Percentiles rank a stretch among this genome's conserved stretches.
phyloP scores from a whole-genome alignment of 1,140 invertebrate genomes.

The Sycophaga agraensis region DNA sequence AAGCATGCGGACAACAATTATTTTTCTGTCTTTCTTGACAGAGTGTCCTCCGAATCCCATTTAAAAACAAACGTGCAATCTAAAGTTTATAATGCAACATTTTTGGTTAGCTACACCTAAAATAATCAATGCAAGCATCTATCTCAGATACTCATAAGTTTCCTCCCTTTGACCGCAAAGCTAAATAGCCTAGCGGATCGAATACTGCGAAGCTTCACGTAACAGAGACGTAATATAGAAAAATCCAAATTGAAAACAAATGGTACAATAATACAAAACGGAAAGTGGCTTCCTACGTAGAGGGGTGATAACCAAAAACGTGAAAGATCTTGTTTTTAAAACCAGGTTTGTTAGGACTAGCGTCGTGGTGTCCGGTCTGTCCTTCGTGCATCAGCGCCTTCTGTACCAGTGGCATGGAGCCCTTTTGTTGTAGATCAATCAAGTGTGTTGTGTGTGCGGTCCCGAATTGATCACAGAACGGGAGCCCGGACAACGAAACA shows the following conservation, averaged over 20 bases:
- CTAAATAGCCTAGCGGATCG: not conserved
- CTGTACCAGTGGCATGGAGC: constrained; percentile 52
- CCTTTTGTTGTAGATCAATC: constrained; percentile 44
- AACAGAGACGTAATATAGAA: not conserved
- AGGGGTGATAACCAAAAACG: constrained; percentile 54
- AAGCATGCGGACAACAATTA: too few species aligned
- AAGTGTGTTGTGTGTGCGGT: constrained; percentile 16
- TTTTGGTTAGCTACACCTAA: too few species aligned
- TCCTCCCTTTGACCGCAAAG: constrained; percentile 2
- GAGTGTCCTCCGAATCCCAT: too few species aligned
- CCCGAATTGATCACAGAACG: constrained; percentile 47
- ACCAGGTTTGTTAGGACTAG: constrained; percentile 56
- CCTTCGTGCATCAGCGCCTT: constrained; percentile 50
- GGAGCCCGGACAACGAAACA: constrained; percentile 50
- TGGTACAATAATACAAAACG: constrained; percentile 1
- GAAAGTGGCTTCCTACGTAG: constrained; percentile 40
- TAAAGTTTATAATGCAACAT: not conserved
- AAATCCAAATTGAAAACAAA: constrained; percentile 4
- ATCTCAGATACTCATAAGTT: not conserved
- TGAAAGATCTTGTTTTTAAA: constrained; percentile 57
- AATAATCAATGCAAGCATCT: not conserved
- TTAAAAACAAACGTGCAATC: not conserved
- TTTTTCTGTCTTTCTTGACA: too few species aligned
- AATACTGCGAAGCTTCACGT: not conserved
- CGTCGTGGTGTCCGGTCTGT: constrained; percentile 51